A percentile compares a stretch with the other conserved stretches of the same genome.
Evolutionary conservation across 2,797 vertebrate species (phyloP).

Genomic region (Brachyrhaphis roseni): DNA sequence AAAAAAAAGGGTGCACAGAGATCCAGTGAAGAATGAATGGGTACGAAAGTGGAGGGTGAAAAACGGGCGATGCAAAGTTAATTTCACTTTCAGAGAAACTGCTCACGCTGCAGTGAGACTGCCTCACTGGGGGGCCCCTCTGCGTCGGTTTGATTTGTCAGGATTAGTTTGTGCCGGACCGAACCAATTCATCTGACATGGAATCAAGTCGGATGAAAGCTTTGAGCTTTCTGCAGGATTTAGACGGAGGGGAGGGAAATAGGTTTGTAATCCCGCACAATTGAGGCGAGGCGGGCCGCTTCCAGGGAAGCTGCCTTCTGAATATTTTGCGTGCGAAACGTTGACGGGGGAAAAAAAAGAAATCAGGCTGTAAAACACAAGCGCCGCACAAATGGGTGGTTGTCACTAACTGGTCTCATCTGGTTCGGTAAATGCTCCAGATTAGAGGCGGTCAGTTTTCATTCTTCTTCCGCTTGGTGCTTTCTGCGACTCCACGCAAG

Average conservation of each 20-base stretch:
- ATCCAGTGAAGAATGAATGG: background rate
- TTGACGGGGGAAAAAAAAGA: background rate
- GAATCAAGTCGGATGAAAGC: slow-evolving; percentile 77
- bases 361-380: background rate
- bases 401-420: slow-evolving; percentile 21
- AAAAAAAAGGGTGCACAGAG: background rate
- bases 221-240: slow-evolving; percentile 73
- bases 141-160: slow-evolving; percentile 63
- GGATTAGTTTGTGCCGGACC: slow-evolving; percentile 72
- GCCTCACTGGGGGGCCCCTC: slow-evolving; percentile 19
- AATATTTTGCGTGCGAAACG: background rate
- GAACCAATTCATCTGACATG: slow-evolving; percentile 79
- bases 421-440: slow-evolving; percentile 18
- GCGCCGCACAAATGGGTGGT: slow-evolving; percentile 8
- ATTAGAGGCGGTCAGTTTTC: slow-evolving; percentile 20
- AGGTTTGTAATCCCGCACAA: slow-evolving; percentile 69
- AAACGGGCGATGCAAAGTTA: slow-evolving; percentile 42
- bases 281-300: slow-evolving; percentile 27
- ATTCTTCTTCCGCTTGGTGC: slow-evolving; percentile 17
- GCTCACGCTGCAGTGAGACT: slow-evolving; percentile 28
- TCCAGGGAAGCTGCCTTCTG: slow-evolving; percentile 30
- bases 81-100: slow-evolving; percentile 46
- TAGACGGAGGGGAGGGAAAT: slow-evolving; percentile 60
- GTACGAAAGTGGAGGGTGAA: slow-evolving; percentile 21
- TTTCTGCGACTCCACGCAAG: background rate